A percentile compares a stretch with the other conserved stretches of the same genome.
Evolutionary conservation across 1,140 invertebrate genomes (phyloP).

Genomic region (Metopolophium dirhodum): DNA sequence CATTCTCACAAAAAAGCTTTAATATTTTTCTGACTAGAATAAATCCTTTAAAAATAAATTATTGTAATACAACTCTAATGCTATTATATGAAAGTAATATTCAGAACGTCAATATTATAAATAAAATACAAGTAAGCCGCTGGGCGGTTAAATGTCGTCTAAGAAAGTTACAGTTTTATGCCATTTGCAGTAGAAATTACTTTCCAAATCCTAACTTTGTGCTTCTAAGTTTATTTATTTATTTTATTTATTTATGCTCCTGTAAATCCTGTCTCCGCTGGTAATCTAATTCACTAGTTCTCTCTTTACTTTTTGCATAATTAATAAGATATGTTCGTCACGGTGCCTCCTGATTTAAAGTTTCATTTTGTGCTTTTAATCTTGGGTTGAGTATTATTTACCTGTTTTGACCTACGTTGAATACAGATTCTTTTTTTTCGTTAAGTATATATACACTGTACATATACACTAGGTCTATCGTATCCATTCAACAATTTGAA

Average conservation of each 20-base stretch:
- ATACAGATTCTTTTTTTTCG: neutral
- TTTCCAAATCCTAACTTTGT: neutral
- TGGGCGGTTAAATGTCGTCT: neutral
- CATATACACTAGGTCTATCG: neutral
- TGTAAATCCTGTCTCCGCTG: neutral
- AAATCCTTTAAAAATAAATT: neutral
- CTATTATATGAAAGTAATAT: neutral
- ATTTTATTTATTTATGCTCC: neutral
- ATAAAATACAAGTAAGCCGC: neutral
- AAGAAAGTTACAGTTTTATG: neutral
- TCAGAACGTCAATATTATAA: neutral
- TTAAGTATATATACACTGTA: neutral
- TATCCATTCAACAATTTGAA: neutral
- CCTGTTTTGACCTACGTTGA: neutral
- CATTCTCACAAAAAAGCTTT: neutral
- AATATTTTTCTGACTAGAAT: neutral
- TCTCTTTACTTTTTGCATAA: neutral
- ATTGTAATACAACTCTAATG: neutral
- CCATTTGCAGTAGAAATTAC: neutral
- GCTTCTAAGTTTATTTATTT: neutral
- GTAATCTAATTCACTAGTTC: neutral
- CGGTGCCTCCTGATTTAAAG: neutral
- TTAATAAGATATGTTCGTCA: neutral
- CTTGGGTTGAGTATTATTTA: neutral
- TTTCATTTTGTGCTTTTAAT: neutral